phyloP scores from a whole-genome alignment of 2,888 invertebrate genomes.

The Stenichneumon culpator region DNA sequence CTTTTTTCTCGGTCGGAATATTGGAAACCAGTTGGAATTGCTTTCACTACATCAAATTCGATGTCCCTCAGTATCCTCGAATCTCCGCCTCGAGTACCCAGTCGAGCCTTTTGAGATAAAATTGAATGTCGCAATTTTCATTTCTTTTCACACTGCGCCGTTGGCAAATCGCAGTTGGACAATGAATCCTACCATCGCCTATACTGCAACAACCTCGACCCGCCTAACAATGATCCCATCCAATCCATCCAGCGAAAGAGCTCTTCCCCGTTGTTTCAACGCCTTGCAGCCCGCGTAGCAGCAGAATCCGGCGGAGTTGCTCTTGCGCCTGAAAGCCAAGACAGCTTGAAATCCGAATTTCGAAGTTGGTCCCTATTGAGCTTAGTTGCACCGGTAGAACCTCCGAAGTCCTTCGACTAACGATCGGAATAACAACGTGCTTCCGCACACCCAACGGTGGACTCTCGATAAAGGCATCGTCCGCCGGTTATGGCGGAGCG shows the following conservation, averaged over 20 bases:
- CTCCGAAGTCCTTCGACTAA: conserved; percentile 24
- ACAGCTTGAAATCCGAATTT: neutral
- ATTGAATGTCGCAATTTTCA: too few relatives aligned
- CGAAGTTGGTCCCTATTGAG: neutral
- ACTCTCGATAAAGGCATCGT: conserved; percentile 9
- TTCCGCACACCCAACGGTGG: neutral
- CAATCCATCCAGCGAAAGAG: neutral
- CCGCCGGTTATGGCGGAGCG: conserved; percentile 21
- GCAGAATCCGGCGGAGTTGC: neutral
- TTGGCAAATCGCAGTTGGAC: too few relatives aligned
- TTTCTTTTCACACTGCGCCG: too few relatives aligned
- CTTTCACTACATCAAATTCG: too few relatives aligned
- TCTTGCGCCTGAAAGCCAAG: neutral
- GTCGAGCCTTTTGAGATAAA: too few relatives aligned
- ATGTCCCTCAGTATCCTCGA: too few relatives aligned
- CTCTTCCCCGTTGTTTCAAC: neutral
- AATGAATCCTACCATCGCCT: too few relatives aligned
- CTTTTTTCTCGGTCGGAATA: too few relatives aligned
- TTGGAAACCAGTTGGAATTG: too few relatives aligned
- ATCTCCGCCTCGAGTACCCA: too few relatives aligned
- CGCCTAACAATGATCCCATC: neutral
- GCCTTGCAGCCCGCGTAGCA: neutral
- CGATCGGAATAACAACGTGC: conserved; percentile 35
- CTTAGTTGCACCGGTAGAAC: neutral
- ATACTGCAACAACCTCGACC: too few relatives aligned